A percentile compares a stretch with the other conserved stretches of the same genome.
phyloP scores from a whole-genome alignment of 2,888 invertebrate genomes.

The Eudasyphora cyanicolor region DNA sequence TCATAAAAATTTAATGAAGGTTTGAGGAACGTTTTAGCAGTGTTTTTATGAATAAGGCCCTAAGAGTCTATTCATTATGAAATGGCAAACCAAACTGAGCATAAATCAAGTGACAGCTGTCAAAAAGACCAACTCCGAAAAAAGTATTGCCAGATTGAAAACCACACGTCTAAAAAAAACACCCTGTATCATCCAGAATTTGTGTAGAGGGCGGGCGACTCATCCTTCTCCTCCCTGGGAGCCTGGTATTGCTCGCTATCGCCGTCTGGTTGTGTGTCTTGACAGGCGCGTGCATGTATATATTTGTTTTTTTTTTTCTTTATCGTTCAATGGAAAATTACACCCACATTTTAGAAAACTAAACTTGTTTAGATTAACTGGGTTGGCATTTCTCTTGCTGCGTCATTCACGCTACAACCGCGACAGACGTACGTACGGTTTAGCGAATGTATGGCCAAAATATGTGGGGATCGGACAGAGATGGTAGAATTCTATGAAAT shows the following conservation, averaged over 20 bases:
- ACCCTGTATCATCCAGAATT: no score
- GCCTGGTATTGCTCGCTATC: not conserved
- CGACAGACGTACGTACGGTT: not conserved
- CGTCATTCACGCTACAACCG: not conserved
- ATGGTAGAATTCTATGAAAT: not conserved
- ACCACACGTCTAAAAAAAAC: no score
- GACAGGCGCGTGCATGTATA: no score
- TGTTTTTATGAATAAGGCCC: no score
- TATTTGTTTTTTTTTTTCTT: not conserved
- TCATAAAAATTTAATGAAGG: no score
- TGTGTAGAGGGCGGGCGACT: no score
- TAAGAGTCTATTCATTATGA: no score
- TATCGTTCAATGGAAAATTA: conserved; percentile 57
- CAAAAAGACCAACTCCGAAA: no score
- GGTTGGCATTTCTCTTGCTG: not conserved
- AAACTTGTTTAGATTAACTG: conserved; percentile 24
- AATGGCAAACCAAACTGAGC: no score
- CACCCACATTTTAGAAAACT: conserved; percentile 51
- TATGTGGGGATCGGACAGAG: not conserved
- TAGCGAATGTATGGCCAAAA: not conserved
- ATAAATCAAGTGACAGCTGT: no score
- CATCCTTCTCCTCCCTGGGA: not conserved
- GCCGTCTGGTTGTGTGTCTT: not conserved
- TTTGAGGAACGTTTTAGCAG: no score
- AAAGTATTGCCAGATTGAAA: no score